Percentiles rank a stretch among this genome's conserved stretches.
These are phyloP conservation scores for Chymomyza procnemis DNA, from an alignment of 2,888 invertebrate species.

Conservation along the genomic window DNA sequence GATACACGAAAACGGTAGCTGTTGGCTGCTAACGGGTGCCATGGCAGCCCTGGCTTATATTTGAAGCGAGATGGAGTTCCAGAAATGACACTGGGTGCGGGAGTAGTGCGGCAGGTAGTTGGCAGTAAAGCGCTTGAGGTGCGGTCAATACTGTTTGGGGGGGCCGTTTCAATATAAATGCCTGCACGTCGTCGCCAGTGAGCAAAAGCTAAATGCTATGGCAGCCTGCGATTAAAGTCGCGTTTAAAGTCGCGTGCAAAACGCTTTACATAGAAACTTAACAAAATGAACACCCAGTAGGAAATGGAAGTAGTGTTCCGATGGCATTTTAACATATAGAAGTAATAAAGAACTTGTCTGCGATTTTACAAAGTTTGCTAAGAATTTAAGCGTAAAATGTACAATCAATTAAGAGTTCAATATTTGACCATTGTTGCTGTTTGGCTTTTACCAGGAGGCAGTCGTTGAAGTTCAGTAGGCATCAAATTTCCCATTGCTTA, in stretches of 20 bases:
- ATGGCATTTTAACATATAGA: too few species aligned
- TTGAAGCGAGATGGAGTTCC: background rate
- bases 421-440: too few species aligned
- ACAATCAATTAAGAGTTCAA: too few species aligned
- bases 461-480: too few species aligned
- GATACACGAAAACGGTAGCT: slow-evolving; percentile 4
- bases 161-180: background rate
- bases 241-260: background rate
- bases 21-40: background rate
- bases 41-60: background rate
- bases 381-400: too few species aligned
- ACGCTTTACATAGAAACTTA: background rate
- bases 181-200: background rate
- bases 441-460: too few species aligned
- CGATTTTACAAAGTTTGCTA: too few species aligned
- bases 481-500: too few species aligned
- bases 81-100: background rate
- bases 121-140: background rate
- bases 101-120: background rate
- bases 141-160: background rate
- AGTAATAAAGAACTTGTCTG: too few species aligned
- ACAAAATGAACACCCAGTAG: too few species aligned
- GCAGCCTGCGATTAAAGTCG: background rate
- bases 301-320: too few species aligned
- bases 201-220: background rate